Evolutionary conservation across 2,113 vertebrate species (phyloP).

Genomic region (Otocyon megalotis): DNA sequence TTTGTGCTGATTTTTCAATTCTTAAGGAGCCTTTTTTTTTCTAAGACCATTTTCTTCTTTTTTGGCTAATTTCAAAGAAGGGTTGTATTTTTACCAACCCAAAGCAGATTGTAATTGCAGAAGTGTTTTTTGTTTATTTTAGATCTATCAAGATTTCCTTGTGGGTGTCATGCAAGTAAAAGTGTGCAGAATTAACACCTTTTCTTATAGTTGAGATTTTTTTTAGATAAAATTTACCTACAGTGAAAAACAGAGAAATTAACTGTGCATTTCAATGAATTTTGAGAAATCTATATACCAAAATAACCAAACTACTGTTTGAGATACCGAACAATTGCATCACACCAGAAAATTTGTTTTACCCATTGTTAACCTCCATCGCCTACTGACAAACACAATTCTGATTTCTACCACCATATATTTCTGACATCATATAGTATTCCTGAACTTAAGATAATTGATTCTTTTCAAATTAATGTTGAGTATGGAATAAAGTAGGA

Average conservation of each 20-base stretch:
- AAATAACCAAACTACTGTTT: neutral
- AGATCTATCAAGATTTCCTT: neutral
- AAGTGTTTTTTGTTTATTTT: slow-evolving; percentile 27
- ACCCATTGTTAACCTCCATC: neutral
- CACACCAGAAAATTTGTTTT: neutral
- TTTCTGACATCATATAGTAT: neutral
- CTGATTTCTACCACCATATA: neutral
- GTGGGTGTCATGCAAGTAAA: neutral
- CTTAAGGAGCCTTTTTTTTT: neutral
- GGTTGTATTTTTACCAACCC: neutral
- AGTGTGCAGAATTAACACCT: neutral
- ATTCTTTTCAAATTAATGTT: neutral
- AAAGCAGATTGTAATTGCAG: slow-evolving; percentile 33
- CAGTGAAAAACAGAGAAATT: neutral
- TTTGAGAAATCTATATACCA: neutral
- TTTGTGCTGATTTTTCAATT: neutral
- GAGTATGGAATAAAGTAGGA: neutral
- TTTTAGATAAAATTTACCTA: slow-evolving; percentile 10
- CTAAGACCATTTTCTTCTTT: neutral
- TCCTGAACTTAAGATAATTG: neutral
- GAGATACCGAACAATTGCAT: neutral
- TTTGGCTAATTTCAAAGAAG: neutral
- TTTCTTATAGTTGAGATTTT: neutral
- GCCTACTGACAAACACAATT: neutral
- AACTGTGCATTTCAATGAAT: neutral